Evolutionary conservation across 2,797 vertebrate species (phyloP).

Genomic region (Darevskia mixta): DNA sequence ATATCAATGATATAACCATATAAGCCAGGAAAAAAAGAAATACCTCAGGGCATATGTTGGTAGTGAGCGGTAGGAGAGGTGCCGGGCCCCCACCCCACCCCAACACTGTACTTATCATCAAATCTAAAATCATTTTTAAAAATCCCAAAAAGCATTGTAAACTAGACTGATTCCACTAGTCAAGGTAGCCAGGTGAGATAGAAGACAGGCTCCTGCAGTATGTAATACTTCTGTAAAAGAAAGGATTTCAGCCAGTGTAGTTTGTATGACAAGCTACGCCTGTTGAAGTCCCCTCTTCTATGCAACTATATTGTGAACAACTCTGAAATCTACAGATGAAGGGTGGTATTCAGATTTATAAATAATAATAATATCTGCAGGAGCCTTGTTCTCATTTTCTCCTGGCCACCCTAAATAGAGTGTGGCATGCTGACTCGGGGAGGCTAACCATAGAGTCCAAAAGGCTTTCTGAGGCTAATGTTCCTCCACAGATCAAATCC

Average conservation of each 20-base stretch:
- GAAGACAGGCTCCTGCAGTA: not conserved
- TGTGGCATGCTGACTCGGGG: not conserved
- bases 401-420: not conserved
- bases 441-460: too few relatives aligned
- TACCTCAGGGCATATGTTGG: not conserved
- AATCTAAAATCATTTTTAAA: not conserved
- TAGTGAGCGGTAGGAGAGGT: not conserved
- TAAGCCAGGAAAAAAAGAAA: not conserved
- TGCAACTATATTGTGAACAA: too few relatives aligned
- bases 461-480: not conserved
- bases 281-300: not conserved
- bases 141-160: not conserved
- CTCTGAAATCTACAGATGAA: too few relatives aligned
- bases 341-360: not conserved
- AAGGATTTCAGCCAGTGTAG: not conserved
- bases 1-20: constrained; percentile 1
- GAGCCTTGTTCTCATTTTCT: not conserved
- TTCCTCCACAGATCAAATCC: not conserved
- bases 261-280: too few relatives aligned
- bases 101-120: not conserved
- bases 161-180: not conserved
- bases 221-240: not conserved
- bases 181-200: not conserved
- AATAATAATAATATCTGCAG: too few relatives aligned
- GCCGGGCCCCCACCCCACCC: not conserved